Evolutionary conservation across 2,113 vertebrate genomes (phyloP).

Genomic region (Cacatua alba): DNA sequence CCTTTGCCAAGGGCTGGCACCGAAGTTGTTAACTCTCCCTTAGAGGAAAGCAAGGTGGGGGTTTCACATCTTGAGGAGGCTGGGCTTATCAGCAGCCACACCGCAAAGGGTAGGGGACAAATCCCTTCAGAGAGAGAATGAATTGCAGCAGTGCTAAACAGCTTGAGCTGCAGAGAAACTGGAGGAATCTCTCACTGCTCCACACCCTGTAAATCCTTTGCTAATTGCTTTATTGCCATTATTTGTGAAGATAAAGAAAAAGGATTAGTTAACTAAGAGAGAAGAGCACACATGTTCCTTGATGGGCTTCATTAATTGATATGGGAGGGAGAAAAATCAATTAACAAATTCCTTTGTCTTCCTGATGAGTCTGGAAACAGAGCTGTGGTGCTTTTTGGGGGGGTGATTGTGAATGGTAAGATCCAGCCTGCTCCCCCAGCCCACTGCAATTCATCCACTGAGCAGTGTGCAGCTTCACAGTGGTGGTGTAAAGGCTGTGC

Average conservation of each 20-base stretch:
- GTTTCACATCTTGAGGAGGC: neutral
- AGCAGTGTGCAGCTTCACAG: neutral
- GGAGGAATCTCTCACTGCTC: constrained; percentile 24
- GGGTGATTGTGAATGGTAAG: neutral
- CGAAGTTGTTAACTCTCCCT: neutral
- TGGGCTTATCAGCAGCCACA: neutral
- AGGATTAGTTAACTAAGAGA: constrained; percentile 50
- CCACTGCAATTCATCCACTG: neutral
- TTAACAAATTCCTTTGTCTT: constrained; percentile 57
- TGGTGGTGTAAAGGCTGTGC: neutral
- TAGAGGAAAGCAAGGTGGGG: neutral
- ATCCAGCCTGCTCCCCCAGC: accelerated
- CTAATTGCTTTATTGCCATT: constrained; percentile 65
- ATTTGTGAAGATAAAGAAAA: constrained; percentile 59
- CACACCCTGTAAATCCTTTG: constrained; percentile 64
- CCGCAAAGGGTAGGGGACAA: neutral
- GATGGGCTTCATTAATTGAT: constrained; percentile 44
- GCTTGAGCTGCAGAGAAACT: constrained; percentile 19
- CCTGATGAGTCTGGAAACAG: constrained; percentile 10
- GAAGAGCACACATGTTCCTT: constrained; percentile 18
- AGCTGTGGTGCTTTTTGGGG: neutral
- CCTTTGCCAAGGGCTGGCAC: neutral
- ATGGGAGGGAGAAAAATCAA: constrained; percentile 55
- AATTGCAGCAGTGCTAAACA: neutral
- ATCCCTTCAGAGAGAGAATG: neutral